Evolutionary conservation across 2,888 invertebrate species (phyloP), one percentile per base, ranked within the genome.

Genomic region (Diachrysia chrysitis): DNA sequence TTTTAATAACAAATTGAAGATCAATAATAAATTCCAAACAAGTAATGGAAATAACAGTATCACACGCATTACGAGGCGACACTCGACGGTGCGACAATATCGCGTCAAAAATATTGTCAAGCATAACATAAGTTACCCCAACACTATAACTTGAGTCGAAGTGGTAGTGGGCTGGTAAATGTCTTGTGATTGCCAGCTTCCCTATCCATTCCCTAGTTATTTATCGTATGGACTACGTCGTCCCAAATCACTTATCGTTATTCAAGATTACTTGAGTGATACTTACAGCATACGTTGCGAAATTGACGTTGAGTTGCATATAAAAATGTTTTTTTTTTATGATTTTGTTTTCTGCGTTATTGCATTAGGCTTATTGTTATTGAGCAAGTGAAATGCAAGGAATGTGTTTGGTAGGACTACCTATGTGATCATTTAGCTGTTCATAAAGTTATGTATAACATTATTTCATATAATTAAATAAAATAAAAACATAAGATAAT

Each of bases 171-270:
- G 57, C 56, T 75, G 78, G 75, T 59, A 78, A 73, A 68, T 78
- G 59, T 75, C 75, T 69, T 29, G 59, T 77, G 78, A 75, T 78
- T 73, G 57, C 62, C 59, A 54, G 12, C 53, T 42, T 73, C 75
- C 75, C 75, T 48, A 62, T 54, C 73, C 59, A 69, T 75, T 65
- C 32, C 21, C 37, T 19, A 17, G 37, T 68, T 78, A 75, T 75
- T 75, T 75, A 75, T 78, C 57, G 64, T 78, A 56, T 73, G 78
- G 61, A 61, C 55, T 42, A 2, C 62, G 73, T 77, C 68, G 46
- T 64, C 21, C 32, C 37, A 10, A 63, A 75, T 75, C 75, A 75
- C 75, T 75, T 75, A 78, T 67, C 75, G 75, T 75, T 65, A 77
- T 63, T 75, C 74, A 77, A 51, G 69, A 77, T 77, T 77, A 65